Evolutionary conservation across 2,113 vertebrate genomes (phyloP).

Genomic region (Tragelaphus buxtoni): DNA sequence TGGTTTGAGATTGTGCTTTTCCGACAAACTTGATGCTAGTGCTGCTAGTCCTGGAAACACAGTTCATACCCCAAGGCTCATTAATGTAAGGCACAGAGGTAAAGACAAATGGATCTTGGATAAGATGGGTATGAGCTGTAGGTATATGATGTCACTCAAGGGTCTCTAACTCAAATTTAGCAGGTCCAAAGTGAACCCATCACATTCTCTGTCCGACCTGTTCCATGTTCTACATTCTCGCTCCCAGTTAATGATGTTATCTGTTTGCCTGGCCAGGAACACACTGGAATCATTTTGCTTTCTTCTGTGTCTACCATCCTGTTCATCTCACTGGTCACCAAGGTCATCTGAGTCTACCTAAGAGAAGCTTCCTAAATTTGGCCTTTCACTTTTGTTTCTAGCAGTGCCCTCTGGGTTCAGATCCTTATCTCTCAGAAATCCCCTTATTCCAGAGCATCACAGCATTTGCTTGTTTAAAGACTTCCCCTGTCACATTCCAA

Average conservation of each 20-base stretch:
- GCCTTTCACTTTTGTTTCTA: not conserved
- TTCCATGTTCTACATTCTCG: not conserved
- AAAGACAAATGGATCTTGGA: not conserved
- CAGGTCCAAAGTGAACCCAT: not conserved
- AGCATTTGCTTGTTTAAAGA: not conserved
- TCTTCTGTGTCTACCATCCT: not conserved
- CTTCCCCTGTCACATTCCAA: not conserved
- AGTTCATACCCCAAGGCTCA: not conserved
- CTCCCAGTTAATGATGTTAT: not conserved
- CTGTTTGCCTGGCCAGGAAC: not conserved
- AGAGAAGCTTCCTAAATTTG: not conserved
- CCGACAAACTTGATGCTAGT: not conserved
- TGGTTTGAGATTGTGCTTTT: not conserved
- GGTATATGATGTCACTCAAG: too few relatives aligned
- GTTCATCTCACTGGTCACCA: not conserved
- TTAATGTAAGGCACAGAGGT: not conserved
- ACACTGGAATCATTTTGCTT: not conserved
- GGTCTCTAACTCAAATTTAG: not conserved
- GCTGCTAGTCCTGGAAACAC: not conserved
- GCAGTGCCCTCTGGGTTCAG: not conserved
- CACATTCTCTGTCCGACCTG: not conserved
- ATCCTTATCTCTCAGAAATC: not conserved
- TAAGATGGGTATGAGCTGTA: not conserved
- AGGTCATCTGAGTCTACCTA: not conserved
- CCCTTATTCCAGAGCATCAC: not conserved